Evolutionary conservation across 2,113 vertebrate species (phyloP).

Genomic region (Galbula dea): DNA sequence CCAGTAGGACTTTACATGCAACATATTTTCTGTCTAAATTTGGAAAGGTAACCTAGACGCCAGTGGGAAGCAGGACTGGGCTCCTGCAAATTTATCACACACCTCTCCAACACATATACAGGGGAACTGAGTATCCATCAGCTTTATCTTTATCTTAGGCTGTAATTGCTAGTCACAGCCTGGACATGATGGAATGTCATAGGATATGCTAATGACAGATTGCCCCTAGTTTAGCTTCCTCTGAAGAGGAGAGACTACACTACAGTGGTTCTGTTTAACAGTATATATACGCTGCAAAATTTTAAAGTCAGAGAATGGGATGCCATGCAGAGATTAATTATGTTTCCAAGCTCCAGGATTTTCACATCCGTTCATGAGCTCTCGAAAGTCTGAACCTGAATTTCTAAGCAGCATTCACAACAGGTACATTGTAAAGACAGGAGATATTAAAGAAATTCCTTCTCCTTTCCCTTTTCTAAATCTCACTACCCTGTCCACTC

Average conservation of each 20-base stretch:
- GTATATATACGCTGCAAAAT: not conserved
- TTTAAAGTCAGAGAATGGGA: not conserved
- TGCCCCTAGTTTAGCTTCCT: not conserved
- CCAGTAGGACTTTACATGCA: not conserved
- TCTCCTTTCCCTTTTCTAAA: not conserved
- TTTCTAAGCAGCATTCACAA: not conserved
- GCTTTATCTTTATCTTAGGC: not conserved
- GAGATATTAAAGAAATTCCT: not conserved
- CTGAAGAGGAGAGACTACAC: not conserved
- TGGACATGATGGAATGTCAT: not conserved
- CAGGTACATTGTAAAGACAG: not conserved
- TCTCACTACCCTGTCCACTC: not conserved
- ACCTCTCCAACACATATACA: not conserved
- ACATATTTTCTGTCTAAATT: not conserved
- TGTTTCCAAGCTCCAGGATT: not conserved
- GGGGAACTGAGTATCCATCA: not conserved
- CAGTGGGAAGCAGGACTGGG: not conserved
- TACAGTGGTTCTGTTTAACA: not conserved
- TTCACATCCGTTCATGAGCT: not conserved
- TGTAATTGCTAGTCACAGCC: not conserved
- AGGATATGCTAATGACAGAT: fast-evolving
- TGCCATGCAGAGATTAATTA: not conserved
- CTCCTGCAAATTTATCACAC: not conserved
- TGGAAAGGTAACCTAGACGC: not conserved
- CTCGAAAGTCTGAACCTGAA: not conserved